Evolutionary conservation across 1,140 invertebrate species (phyloP).

Genomic region (Camponotus vicinus): DNA sequence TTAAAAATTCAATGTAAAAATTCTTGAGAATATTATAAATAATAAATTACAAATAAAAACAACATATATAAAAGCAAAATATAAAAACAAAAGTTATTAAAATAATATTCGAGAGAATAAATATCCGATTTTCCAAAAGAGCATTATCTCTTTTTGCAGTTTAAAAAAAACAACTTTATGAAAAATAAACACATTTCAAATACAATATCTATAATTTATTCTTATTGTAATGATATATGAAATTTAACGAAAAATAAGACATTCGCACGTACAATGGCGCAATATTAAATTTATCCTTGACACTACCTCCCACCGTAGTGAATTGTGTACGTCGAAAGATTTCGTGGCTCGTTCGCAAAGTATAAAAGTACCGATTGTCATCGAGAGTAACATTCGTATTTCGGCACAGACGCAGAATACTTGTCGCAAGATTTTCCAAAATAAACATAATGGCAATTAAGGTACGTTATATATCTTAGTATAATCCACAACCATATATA

Average conservation of each 20-base stretch:
- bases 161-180: too few relatives aligned
- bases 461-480: background rate
- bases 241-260: constrained; percentile 17
- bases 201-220: background rate
- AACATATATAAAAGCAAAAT: background rate
- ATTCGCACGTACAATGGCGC: constrained; percentile 24
- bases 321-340: constrained; percentile 34
- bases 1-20: background rate
- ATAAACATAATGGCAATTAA: constrained; percentile 36
- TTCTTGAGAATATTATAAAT: background rate
- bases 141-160: too few relatives aligned
- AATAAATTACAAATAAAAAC: background rate
- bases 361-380: constrained; percentile 63
- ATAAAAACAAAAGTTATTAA: background rate
- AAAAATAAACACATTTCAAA: background rate
- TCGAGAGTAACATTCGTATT: constrained; percentile 46
- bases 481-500: too few relatives aligned
- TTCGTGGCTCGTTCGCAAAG: constrained; percentile 40
- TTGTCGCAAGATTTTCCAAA: constrained; percentile 1
- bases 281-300: constrained; percentile 56
- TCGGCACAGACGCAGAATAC: constrained; percentile 18
- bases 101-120: background rate
- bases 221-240: background rate
- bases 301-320: constrained; percentile 43
- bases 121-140: background rate